Evolutionary conservation across 2,797 vertebrate genomes (phyloP), one percentile per base, ranked within the genome.

Genomic region (Pseudocheirus occidentalis): DNA sequence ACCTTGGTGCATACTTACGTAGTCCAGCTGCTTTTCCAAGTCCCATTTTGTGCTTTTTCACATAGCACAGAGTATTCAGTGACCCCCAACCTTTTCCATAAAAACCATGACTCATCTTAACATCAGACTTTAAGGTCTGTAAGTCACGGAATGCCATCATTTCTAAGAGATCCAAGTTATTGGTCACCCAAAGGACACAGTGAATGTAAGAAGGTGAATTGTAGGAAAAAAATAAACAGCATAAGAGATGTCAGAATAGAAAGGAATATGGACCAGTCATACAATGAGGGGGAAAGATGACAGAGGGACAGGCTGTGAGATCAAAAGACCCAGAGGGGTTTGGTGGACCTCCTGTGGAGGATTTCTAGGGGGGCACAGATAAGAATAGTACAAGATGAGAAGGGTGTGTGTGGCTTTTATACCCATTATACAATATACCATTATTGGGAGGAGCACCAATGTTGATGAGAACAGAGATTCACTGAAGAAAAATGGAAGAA

Each of bases 401-500:
- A 87, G 21, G 73, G 21, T 28, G 73, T 46, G 73, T 9, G 40
- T 87, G 40, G 40, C 40, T 87, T 87, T 50, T 5, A 52, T 52
- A 52, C 52, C 52, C 52, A 52, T 52, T 52, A 52, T 52, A 9
- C 16, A 40, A 16, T 40, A n/a, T 40, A 40, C n/a, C n/a, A 73
- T 73, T 3, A 40, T 73, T 21, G n/a, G 66, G n/a, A 73, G 66
- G 66, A 73, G 18, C n/a, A 73, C 21, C 10, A 27, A 11, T 24
- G 50, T 50, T 27, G 24, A 46, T 87, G 73, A 46, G 24, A 87
- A 87, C 40, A 50, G 59, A 66, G 73, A 50, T 50, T 50, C 73
- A 50, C 21, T 87, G 40, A 46, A 87, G 73, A 87, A 87, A 73
- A 87, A 93, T 95, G 92, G 52, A 94, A 96, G 29, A 28, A 93